phyloP scores from a whole-genome alignment of 2,113 vertebrate genomes.

The Pollimyrus isidori region DNA sequence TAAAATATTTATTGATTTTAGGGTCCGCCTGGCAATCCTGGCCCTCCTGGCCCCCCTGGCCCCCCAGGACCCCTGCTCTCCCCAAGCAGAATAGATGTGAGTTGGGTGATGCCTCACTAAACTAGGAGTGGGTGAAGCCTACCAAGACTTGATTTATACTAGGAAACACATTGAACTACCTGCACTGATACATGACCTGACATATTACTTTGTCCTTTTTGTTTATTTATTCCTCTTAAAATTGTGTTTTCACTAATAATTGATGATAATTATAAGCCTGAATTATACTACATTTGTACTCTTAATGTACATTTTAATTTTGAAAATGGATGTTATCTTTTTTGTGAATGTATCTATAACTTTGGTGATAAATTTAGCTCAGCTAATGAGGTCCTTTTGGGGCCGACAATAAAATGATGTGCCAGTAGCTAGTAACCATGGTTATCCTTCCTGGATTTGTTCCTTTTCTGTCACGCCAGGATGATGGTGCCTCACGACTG shows the following conservation, averaged over 20 bases:
- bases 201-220: background rate
- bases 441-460: background rate
- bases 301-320: background rate
- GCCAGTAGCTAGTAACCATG: background rate
- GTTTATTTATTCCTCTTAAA: background rate
- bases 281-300: background rate
- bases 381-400: background rate
- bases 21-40: conserved; percentile 67
- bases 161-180: background rate
- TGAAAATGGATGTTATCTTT: background rate
- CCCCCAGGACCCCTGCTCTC: conserved; percentile 39
- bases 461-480: conserved; percentile 37
- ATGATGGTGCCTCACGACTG: conserved; percentile 32
- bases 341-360: background rate
- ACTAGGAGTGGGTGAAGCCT: background rate
- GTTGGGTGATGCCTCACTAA: conserved; percentile 14
- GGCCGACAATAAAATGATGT: background rate
- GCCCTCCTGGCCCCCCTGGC: conserved; percentile 59
- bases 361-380: background rate
- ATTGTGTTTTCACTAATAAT: background rate
- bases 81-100: conserved; percentile 40
- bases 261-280: background rate
- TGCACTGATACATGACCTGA: background rate
- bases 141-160: background rate
- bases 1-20: conserved; percentile 32